phyloP scores from a whole-genome alignment of 2,113 vertebrate species.

The Myrmecophaga tridactyla region DNA sequence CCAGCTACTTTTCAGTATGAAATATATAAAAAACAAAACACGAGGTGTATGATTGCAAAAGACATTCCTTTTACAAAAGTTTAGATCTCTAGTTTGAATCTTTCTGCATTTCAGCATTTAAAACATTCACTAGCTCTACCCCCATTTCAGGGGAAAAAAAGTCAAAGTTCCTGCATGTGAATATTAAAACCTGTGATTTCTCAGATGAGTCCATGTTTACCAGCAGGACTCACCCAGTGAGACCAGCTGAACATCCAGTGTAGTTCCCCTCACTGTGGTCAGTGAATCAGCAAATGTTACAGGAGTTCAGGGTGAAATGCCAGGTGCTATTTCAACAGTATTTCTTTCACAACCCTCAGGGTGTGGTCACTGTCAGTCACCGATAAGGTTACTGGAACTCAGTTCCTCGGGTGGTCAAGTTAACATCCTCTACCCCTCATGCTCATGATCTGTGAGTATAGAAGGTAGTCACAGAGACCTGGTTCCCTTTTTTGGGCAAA shows the following conservation, averaged over 20 bases:
- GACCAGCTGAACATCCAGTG: slow-evolving; percentile 57
- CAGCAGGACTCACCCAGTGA: slow-evolving; percentile 67
- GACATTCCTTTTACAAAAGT: not conserved
- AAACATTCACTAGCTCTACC: not conserved
- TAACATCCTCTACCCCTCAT: slow-evolving; percentile 33
- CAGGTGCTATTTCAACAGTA: slow-evolving; percentile 88
- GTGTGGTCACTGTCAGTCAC: slow-evolving; percentile 78
- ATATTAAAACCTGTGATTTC: slow-evolving; percentile 68
- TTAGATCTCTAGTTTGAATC: not conserved
- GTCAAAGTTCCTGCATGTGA: slow-evolving; percentile 43
- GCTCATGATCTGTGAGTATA: not conserved
- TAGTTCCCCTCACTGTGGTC: slow-evolving; percentile 82
- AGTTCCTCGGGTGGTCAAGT: slow-evolving; percentile 43
- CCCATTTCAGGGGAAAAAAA: not conserved
- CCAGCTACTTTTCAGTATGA: not conserved
- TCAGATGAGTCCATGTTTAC: slow-evolving; percentile 65
- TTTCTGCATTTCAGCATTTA: not conserved
- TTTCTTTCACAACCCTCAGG: slow-evolving; percentile 77
- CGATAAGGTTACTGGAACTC: slow-evolving; percentile 82
- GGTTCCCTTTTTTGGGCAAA: slow-evolving; percentile 71
- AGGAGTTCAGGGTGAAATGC: slow-evolving; percentile 81
- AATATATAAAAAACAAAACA: not conserved
- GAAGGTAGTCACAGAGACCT: slow-evolving; percentile 68
- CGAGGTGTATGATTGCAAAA: not conserved
- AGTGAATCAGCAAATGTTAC: slow-evolving; percentile 86